Evolutionary conservation across 2,797 vertebrate species (phyloP).

Genomic region (Poecilia wingei): DNA sequence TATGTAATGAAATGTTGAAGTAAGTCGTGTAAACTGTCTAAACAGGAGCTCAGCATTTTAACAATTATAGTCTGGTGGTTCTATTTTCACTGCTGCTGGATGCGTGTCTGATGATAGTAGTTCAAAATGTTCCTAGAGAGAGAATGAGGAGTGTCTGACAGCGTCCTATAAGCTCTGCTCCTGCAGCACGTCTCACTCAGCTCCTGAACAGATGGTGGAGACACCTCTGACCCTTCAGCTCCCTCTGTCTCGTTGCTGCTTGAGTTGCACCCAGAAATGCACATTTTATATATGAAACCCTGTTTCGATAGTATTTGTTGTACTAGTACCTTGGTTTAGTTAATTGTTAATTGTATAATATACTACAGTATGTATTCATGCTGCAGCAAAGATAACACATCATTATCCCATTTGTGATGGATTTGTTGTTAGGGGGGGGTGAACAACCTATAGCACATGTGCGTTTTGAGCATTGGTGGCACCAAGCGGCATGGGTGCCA

Average conservation of each 20-base stretch:
- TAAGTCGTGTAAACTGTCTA: not conserved
- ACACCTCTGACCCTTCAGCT: not conserved
- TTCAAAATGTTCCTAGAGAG: not conserved
- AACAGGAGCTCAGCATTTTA: not conserved
- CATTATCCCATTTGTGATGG: not conserved
- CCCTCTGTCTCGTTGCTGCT: not conserved
- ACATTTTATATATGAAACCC: not conserved
- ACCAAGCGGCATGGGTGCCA: not conserved
- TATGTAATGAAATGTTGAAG: not conserved
- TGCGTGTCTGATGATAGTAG: not conserved
- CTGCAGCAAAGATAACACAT: not conserved
- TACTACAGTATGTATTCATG: not conserved
- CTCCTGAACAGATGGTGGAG: not conserved
- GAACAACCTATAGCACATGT: not conserved
- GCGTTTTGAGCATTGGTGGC: not conserved
- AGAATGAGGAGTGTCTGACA: not conserved
- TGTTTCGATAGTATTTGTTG: not conserved
- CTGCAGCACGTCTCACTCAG: not conserved
- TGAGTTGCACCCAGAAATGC: not conserved
- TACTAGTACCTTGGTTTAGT: not conserved
- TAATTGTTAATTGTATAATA: not conserved
- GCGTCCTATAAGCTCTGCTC: not conserved
- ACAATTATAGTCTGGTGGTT: not conserved
- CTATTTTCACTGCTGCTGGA: not conserved
- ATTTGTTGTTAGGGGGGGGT: not conserved